Conservation (phyloP, 2,888 invertebrate genomes). For the Meandrusa payeni region DNA sequence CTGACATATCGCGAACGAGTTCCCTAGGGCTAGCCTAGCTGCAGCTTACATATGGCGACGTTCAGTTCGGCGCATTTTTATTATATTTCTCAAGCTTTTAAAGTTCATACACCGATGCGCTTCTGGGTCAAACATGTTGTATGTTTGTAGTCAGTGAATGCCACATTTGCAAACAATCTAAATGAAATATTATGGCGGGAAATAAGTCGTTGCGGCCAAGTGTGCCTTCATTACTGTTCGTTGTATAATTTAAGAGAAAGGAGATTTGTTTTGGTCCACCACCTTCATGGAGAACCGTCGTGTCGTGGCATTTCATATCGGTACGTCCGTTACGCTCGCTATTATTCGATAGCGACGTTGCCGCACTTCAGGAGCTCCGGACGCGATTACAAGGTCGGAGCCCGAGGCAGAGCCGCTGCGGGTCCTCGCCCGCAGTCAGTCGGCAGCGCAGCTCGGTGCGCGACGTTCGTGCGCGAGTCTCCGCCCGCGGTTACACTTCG, state of each 20-base stretch:
- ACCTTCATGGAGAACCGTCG: conserved; percentile 60
- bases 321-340: conserved; percentile 67
- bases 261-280: conserved; percentile 79
- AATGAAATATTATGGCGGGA: conserved; percentile 32
- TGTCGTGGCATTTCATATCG: conserved; percentile 71
- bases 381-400: conserved; percentile 48
- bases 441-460: conserved; percentile 78
- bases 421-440: conserved; percentile 65
- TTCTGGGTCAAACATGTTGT: too few relatives aligned
- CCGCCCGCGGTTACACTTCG: conserved; percentile 50
- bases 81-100: too few relatives aligned
- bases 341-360: conserved; percentile 69
- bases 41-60: too few relatives aligned
- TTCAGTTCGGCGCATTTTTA: too few relatives aligned
- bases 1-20: too few relatives aligned
- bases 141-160: too few relatives aligned
- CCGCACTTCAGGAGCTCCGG: conserved; percentile 51
- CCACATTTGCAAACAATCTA: too few relatives aligned
- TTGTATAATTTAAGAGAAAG: conserved; percentile 79
- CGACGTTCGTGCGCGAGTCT: conserved; percentile 75
- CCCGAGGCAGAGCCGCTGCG: conserved; percentile 42
- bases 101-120: too few relatives aligned
- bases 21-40: too few relatives aligned
- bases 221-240: conserved; percentile 57
- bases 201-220: conserved; percentile 36